Percentiles rank a stretch among this genome's conserved stretches.
phyloP scores from a whole-genome alignment of 2,888 invertebrate genomes.

The Drosophila peninsularis region DNA sequence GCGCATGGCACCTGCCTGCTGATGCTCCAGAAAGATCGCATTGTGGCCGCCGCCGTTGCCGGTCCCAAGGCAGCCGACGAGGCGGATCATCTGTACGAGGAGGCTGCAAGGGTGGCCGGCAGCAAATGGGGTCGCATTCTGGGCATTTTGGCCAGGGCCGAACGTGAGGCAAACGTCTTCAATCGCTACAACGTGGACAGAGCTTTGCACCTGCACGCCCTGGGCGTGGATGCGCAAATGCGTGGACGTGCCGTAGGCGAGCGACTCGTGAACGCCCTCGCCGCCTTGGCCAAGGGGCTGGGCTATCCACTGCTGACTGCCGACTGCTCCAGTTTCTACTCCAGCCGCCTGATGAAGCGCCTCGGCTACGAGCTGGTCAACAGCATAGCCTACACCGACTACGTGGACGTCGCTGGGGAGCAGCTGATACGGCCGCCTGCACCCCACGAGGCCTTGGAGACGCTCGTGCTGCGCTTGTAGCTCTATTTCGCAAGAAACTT shows the following conservation, averaged over 20 bases:
- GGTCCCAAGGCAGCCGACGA: constrained; percentile 75
- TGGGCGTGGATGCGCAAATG: constrained; percentile 72
- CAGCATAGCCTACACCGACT: constrained; percentile 69
- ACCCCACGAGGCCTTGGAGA: constrained; percentile 76
- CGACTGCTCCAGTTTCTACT: constrained; percentile 82
- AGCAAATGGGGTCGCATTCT: constrained; percentile 80
- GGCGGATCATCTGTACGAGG: constrained; percentile 62
- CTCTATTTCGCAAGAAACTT: neutral
- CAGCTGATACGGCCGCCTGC: constrained; percentile 74
- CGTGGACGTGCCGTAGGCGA: constrained; percentile 78
- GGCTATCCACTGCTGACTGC: constrained; percentile 70
- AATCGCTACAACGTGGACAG: constrained; percentile 63
- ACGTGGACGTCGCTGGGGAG: constrained; percentile 62
- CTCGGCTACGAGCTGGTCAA: constrained; percentile 75
- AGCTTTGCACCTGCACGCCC: constrained; percentile 77
- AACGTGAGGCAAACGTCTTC: constrained; percentile 76
- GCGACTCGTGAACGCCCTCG: constrained; percentile 66
- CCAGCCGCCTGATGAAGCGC: constrained; percentile 72
- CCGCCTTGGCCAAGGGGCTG: constrained; percentile 53
- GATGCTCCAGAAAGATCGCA: constrained; percentile 43
- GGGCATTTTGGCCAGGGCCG: constrained; percentile 70
- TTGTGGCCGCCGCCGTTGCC: constrained; percentile 77
- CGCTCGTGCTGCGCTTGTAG: constrained; percentile 62
- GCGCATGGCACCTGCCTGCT: constrained; percentile 70
- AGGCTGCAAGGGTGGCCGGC: constrained; percentile 56